phyloP scores from a whole-genome alignment of 2,888 invertebrate species.

The Ptilodon capucinus region DNA sequence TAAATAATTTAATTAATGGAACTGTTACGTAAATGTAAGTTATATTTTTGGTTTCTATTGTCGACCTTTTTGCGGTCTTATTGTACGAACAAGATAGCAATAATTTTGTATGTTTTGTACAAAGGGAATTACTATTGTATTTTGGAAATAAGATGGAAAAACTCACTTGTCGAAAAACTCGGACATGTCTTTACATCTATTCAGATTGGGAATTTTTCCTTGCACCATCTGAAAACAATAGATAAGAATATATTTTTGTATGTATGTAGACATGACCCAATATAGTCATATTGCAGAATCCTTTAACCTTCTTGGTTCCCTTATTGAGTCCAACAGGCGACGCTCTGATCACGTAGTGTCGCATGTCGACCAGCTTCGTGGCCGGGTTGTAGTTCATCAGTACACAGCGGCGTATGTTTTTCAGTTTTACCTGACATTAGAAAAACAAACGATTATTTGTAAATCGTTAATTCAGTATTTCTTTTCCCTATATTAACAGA shows the following conservation, averaged over 20 bases:
- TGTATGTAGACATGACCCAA: too few relatives aligned
- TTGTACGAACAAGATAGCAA: too few relatives aligned
- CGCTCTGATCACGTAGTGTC: slow-evolving; percentile 97
- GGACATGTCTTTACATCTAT: slow-evolving; percentile 91
- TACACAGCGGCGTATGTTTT: slow-evolving; percentile 93
- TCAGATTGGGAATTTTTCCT: slow-evolving; percentile 95
- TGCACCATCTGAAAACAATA: slow-evolving; percentile 84
- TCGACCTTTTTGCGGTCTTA: too few relatives aligned
- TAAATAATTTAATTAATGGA: too few relatives aligned
- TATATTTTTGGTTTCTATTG: too few relatives aligned
- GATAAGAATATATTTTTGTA: background rate
- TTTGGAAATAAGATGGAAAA: background rate
- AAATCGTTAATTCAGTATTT: too few relatives aligned
- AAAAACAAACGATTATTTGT: background rate
- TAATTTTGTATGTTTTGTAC: too few relatives aligned
- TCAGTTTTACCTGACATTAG: slow-evolving; percentile 88
- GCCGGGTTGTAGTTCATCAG: slow-evolving; percentile 94
- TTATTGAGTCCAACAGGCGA: slow-evolving; percentile 95
- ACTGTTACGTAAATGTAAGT: too few relatives aligned
- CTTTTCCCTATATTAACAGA: too few relatives aligned
- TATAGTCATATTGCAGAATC: too few relatives aligned
- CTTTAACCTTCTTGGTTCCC: slow-evolving; percentile 90
- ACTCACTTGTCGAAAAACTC: slow-evolving; percentile 93
- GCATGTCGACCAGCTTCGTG: slow-evolving; percentile 93
- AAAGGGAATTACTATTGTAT: too few relatives aligned